phyloP scores from a whole-genome alignment of 2,888 invertebrate genomes.

The Macrophya alboannulata region DNA sequence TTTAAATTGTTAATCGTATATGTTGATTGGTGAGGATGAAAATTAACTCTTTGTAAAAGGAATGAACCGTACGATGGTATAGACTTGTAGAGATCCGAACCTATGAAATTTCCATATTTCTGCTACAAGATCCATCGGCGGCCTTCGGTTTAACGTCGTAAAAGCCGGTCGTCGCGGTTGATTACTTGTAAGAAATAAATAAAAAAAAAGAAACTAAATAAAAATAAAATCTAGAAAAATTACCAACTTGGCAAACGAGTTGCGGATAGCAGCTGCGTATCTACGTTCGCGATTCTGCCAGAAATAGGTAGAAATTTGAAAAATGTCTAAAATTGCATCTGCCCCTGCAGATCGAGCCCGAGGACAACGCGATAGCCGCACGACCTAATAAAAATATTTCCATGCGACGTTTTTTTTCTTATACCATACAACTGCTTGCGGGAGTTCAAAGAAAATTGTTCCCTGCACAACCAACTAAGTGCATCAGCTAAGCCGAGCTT shows the following conservation, averaged over 20 bases:
- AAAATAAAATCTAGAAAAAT: neutral
- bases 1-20: neutral
- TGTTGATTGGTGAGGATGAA: neutral
- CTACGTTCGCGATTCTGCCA: slow-evolving; percentile 19
- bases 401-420: slow-evolving; percentile 33
- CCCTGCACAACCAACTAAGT: slow-evolving; percentile 22
- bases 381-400: slow-evolving; percentile 23
- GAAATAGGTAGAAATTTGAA: slow-evolving; percentile 26
- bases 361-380: neutral
- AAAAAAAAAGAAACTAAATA: neutral
- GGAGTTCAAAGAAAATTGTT: slow-evolving; percentile 41
- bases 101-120: slow-evolving; percentile 31
- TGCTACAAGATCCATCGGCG: slow-evolving; percentile 18
- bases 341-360: too few relatives aligned
- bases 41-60: neutral
- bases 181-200: neutral
- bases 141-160: slow-evolving; percentile 22
- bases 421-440: slow-evolving; percentile 35
- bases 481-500: slow-evolving; percentile 30
- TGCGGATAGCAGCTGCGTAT: slow-evolving; percentile 4
- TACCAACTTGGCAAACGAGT: slow-evolving; percentile 31
- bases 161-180: slow-evolving; percentile 14
- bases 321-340: slow-evolving; percentile 8
- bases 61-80: neutral
- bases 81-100: neutral